These are phyloP conservation scores for Cyprinodon variegatus DNA, from an alignment of 2,113 vertebrate genomes.

Conservation along the genomic window DNA sequence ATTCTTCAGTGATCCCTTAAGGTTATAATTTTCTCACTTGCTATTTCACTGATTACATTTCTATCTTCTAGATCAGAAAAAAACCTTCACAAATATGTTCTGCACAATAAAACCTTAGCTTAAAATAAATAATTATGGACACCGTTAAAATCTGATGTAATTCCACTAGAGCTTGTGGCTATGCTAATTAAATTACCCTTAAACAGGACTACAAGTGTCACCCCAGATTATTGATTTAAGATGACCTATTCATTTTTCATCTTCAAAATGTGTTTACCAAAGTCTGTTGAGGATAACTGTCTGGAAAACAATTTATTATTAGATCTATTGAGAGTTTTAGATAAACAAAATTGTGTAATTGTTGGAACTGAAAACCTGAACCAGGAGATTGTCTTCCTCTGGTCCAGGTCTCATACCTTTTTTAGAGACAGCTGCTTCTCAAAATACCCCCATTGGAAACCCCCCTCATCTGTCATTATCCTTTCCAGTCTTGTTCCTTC, in stretches of 20 bases:
- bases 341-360: not conserved
- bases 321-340: not conserved
- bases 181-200: not conserved
- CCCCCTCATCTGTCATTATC: conserved; percentile 45
- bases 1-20: no score
- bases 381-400: conserved; percentile 43
- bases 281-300: not conserved
- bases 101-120: no score
- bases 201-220: not conserved
- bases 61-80: no score
- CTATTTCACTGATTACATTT: no score
- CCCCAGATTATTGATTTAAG: not conserved
- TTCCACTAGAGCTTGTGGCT: no score
- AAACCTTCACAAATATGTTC: no score
- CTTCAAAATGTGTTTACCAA: not conserved
- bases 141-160: not conserved
- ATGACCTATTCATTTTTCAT: not conserved
- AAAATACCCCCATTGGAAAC: conserved; percentile 77
- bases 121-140: not conserved
- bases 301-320: not conserved
- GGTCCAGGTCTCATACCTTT: conserved; percentile 54
- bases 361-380: conserved; percentile 35
- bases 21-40: no score
- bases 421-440: conserved; percentile 72
- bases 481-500: conserved; percentile 10